Evolutionary conservation across 1,140 invertebrate genomes (phyloP).

Genomic region (Aphelenchoides fujianensis): DNA sequence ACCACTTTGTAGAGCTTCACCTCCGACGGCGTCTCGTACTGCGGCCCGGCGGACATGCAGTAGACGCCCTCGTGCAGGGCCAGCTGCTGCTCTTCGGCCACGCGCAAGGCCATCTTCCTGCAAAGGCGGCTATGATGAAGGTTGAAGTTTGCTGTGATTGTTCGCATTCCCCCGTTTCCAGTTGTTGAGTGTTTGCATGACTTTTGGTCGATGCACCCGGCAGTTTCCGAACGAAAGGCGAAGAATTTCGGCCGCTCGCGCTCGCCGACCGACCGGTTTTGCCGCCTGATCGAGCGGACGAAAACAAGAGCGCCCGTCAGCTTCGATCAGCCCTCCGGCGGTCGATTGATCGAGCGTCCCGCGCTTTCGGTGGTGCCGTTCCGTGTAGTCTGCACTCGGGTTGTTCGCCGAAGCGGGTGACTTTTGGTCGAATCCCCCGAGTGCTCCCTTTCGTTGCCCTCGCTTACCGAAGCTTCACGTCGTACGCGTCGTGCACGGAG

Average conservation of each 20-base stretch:
- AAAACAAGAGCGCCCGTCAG: too few relatives aligned
- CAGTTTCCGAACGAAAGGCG: too few relatives aligned
- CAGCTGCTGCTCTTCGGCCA: conserved; percentile 61
- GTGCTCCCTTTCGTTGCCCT: too few relatives aligned
- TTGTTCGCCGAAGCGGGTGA: too few relatives aligned
- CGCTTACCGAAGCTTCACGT: conserved; percentile 49
- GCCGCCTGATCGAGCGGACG: too few relatives aligned
- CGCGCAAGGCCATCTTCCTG: conserved; percentile 61
- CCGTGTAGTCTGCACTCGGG: too few relatives aligned
- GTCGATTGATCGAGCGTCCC: too few relatives aligned
- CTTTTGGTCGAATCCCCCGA: too few relatives aligned
- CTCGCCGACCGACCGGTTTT: too few relatives aligned
- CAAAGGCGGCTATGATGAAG: conserved; percentile 26
- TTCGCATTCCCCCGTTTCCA: not conserved
- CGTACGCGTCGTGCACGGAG: conserved; percentile 64
- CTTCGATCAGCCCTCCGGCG: too few relatives aligned
- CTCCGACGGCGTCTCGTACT: conserved; percentile 67
- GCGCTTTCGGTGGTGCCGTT: too few relatives aligned
- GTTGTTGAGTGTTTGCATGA: conserved; percentile 15
- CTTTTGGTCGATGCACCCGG: conserved; percentile 11
- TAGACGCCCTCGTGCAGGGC: conserved; percentile 65
- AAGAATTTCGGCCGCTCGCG: too few relatives aligned
- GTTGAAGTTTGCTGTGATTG: not conserved
- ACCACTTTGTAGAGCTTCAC: conserved; percentile 30
- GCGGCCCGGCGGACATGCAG: conserved; percentile 65